Evolutionary conservation across 1,140 invertebrate genomes (phyloP), one percentile per base, ranked within the genome.

Genomic region (Sycobia sp.): DNA sequence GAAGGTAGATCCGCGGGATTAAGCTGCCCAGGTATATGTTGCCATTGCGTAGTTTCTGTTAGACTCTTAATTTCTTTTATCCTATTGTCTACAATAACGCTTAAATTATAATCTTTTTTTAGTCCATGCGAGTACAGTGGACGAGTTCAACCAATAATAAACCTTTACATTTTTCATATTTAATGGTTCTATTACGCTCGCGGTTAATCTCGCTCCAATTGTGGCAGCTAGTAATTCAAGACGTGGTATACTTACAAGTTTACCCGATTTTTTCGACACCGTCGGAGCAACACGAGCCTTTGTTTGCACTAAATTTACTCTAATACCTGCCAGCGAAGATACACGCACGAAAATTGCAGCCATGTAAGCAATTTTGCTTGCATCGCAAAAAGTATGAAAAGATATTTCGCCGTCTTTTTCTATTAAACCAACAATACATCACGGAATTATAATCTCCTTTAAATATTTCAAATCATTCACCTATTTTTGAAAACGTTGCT

Each of bases 1-100:
- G 77, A 78, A 3, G 73, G 69, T 16, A 79, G 47, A 67, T 83
- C 49, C 1, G 49, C 49, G 2, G 49, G 49, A 22, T 51, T 51
- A 1, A 20, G 2, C 13, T 51, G 5, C 3, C 49, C 49, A 7
- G 32, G 49, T 5, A 51, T 13, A 38, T 51, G 32, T 7, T 10
- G n/a, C 49, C 32, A 51, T 23, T 51, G 49, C 4, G 4, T 13
- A 13, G 9, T 9, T 2, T 22, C 20, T 1, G 32, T 18, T 0
- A 36, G 10, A 2, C 22, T 3, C n/a, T 20, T 20, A 20, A 51
- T 51, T 23, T 51, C 49, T 11, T 38, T 38, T 3, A 51, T 16
- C 20, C 49, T 34, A 38, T 51, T 51, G 0, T 0, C 0, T 3
- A 51, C 49, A 23, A 51, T 36, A 36, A n/a, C 14, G 11, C 29